A percentile compares a stretch with the other conserved stretches of the same genome.
These are phyloP conservation scores for Tigriopus japonicus DNA, from an alignment of 1,140 invertebrate genomes.

Conservation along the genomic window DNA sequence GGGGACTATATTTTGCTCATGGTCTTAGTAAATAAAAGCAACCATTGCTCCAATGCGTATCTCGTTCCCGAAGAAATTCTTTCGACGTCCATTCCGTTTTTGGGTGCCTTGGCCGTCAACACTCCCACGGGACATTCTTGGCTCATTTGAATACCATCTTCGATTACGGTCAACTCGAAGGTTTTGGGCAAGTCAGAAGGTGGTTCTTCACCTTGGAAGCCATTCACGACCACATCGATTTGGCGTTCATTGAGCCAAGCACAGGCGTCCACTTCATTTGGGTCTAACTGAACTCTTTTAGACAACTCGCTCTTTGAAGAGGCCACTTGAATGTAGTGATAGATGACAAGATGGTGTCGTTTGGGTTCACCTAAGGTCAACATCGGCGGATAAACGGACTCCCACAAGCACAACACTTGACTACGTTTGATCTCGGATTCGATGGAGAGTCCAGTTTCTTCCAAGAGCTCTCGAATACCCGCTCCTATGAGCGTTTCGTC, in stretches of 20 bases:
- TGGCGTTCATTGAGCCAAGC: background rate
- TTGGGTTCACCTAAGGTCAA: background rate
- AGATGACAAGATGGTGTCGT: background rate
- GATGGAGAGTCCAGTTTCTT: background rate
- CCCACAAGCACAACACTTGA: background rate
- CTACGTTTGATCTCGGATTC: background rate
- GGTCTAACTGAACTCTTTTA: background rate
- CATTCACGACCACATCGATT: background rate
- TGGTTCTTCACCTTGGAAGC: background rate
- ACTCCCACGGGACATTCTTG: background rate
- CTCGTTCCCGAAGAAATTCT: background rate
- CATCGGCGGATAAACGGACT: background rate
- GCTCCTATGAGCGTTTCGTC: slow-evolving; percentile 1
- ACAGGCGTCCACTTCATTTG: background rate
- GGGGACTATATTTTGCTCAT: too few species aligned
- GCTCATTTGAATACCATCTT: background rate
- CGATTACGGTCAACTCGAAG: background rate
- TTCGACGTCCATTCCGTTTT: background rate
- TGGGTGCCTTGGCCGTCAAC: background rate
- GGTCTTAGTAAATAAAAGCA: background rate
- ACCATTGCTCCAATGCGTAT: background rate
- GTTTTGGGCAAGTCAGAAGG: background rate
- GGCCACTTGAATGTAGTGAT: background rate
- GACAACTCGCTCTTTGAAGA: background rate
- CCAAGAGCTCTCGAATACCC: background rate